A percentile compares a stretch with the other conserved stretches of the same genome.
Evolutionary conservation across 2,888 invertebrate genomes (phyloP).

Genomic region (Drosophila vallismaia): DNA sequence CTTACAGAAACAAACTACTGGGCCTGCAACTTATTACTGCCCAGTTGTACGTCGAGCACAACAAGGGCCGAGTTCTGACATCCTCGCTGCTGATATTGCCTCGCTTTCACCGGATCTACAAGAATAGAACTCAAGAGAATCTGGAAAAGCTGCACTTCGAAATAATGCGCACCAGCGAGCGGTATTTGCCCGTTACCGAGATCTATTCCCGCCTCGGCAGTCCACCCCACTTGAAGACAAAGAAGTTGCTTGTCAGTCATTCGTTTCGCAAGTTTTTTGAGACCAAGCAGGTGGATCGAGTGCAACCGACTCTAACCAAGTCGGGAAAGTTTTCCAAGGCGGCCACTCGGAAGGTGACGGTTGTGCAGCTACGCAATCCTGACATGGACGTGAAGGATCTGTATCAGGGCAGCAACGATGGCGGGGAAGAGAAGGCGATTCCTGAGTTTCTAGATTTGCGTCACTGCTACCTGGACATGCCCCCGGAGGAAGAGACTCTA

Average conservation of each 20-base stretch:
- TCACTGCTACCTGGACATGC: constrained; percentile 79
- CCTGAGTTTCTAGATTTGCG: constrained; percentile 74
- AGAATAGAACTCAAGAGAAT: constrained; percentile 84
- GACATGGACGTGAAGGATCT: constrained; percentile 84
- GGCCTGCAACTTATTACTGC: constrained; percentile 86
- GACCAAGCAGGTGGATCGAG: constrained; percentile 74
- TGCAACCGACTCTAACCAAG: constrained; percentile 6
- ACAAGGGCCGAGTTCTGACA: constrained; percentile 82
- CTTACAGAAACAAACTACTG: constrained; percentile 86
- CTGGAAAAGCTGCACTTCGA: constrained; percentile 76
- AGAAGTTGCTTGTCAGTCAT: constrained; percentile 79
- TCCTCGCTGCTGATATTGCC: constrained; percentile 87
- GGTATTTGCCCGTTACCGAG: constrained; percentile 39
- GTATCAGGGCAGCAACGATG: constrained; percentile 77
- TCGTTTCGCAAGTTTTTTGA: constrained; percentile 86
- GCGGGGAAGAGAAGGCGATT: constrained; percentile 84
- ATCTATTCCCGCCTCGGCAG: constrained; percentile 48
- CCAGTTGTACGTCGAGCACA: constrained; percentile 86
- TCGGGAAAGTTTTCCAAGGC: constrained; percentile 16
- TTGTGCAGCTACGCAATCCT: constrained; percentile 79
- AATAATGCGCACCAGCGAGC: constrained; percentile 74
- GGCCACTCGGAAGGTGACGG: constrained; percentile 83
- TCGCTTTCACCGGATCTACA: constrained; percentile 87
- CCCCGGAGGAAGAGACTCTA: constrained; percentile 85
- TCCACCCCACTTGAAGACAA: constrained; percentile 55